Evolutionary conservation across 2,797 vertebrate species (phyloP).

Genomic region (Otolemur crassicaudatus): DNA sequence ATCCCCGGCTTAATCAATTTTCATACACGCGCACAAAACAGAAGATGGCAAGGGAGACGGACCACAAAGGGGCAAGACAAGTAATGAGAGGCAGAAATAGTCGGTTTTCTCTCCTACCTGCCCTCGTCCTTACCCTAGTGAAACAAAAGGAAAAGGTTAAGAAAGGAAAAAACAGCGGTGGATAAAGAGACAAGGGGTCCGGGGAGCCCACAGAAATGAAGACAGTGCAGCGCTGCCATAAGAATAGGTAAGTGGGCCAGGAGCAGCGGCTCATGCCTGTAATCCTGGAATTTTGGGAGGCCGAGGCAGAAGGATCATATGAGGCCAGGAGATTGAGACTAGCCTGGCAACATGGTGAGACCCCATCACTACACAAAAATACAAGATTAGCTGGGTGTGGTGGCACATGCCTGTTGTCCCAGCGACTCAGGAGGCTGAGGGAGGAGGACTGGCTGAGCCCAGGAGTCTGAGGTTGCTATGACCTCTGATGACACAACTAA

Average conservation of each 20-base stretch:
- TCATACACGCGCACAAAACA: neutral
- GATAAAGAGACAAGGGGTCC: neutral
- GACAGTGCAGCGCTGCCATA: neutral
- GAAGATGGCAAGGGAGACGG: neutral
- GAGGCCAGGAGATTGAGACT: neutral
- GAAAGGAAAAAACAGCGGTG: neutral
- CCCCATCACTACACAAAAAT: neutral
- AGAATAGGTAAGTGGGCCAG: too few species aligned
- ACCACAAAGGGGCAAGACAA: neutral
- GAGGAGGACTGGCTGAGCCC: neutral
- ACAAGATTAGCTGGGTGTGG: neutral
- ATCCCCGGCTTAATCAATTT: neutral
- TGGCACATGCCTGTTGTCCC: neutral
- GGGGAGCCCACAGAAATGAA: neutral
- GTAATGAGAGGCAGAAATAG: neutral
- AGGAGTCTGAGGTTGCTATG: neutral
- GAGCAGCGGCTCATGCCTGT: neutral
- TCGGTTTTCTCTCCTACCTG: neutral
- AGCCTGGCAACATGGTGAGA: neutral
- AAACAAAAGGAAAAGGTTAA: neutral
- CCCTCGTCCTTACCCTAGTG: neutral
- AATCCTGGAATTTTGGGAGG: neutral
- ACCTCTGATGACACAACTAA: neutral
- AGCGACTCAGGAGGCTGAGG: neutral
- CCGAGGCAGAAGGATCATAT: neutral